Evolutionary conservation across 2,888 invertebrate genomes (phyloP), one percentile per base, ranked within the genome.

Genomic region (Epinotia ramella): DNA sequence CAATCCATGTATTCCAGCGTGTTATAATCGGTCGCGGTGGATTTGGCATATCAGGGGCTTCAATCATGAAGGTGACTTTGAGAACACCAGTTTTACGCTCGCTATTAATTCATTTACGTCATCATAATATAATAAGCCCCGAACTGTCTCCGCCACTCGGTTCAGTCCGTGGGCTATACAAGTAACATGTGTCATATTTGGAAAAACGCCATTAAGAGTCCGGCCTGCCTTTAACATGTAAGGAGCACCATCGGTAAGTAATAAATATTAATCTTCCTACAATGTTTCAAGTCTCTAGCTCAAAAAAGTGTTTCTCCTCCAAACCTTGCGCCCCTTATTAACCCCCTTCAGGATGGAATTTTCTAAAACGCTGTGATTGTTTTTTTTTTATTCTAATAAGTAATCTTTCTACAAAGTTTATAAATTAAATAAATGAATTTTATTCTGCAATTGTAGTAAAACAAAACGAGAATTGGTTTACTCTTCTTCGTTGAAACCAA

Each of bases 1-100:
- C 9, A 28, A 66, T 66, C 53, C 44, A 65, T 12, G 24, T 46
- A 46, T 65, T 65, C 65, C 65, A 65, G 18, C 65, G 18, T 24
- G 65, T 56, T 56, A 67, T 67, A 56, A 67, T 67, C 28, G 56
- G 66, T 56, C 66, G 16, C 33, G 66, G 33, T 56, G 66, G 53
- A 33, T 33, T 28, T 67, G 53, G 66, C 66, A 67, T 67, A 13
- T 67, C 66, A n/a, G 56, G 66, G 56, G 56, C 33, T 33, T 67
- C 16, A 28, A n/a, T 33, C 66, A 56, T 67, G 64, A 67, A 13
- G 66, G 66, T 28, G 53, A 67, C 28, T 67, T 67, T 67, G 33
- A 67, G 66, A 56, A 67, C 33, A 67, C 66, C 28, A n/a, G n/a
- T 67, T 67, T 65, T n/a, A n/a, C n/a, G n/a, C n/a, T n/a, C n/a